These are phyloP conservation scores for Cecropterus lyciades DNA, from an alignment of 1,140 invertebrate genomes.

Conservation along the genomic window DNA sequence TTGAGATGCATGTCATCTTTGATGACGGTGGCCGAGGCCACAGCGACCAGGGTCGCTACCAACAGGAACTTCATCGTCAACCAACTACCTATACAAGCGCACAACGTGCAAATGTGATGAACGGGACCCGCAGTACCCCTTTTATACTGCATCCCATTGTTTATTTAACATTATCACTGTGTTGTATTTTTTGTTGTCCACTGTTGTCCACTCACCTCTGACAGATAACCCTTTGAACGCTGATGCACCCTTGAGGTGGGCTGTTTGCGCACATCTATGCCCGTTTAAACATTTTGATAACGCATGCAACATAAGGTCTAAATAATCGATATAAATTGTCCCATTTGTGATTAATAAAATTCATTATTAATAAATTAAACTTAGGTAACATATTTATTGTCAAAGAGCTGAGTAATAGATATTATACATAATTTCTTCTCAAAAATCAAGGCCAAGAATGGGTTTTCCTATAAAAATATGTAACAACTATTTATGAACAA, in stretches of 20 bases:
- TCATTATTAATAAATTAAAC: no score
- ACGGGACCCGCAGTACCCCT: conserved; percentile 3
- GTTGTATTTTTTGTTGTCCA: conserved; percentile 34
- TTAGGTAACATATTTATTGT: no score
- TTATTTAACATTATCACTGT: conserved; percentile 10
- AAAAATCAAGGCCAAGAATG: no score
- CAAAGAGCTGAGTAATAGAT: no score
- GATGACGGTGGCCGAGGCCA: conserved; percentile 58
- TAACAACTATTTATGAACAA: no score
- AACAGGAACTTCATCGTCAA: conserved; percentile 61
- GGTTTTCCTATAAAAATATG: no score
- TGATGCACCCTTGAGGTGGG: conserved; percentile 30
- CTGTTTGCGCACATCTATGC: conserved; percentile 4
- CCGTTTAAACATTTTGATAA: background rate
- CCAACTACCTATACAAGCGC: conserved; percentile 10
- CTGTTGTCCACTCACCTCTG: no score
- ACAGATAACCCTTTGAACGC: conserved; percentile 35
- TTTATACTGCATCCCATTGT: conserved; percentile 54
- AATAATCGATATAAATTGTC: no score
- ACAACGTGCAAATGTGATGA: conserved; percentile 50
- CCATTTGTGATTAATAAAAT: no score
- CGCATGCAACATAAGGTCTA: background rate
- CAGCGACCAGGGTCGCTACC: conserved; percentile 58
- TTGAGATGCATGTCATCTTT: conserved; percentile 47
- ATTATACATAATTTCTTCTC: no score